These are phyloP conservation scores for Mastomys natalensis DNA, from an alignment of 2,113 vertebrate genomes.

Conservation along the genomic window DNA sequence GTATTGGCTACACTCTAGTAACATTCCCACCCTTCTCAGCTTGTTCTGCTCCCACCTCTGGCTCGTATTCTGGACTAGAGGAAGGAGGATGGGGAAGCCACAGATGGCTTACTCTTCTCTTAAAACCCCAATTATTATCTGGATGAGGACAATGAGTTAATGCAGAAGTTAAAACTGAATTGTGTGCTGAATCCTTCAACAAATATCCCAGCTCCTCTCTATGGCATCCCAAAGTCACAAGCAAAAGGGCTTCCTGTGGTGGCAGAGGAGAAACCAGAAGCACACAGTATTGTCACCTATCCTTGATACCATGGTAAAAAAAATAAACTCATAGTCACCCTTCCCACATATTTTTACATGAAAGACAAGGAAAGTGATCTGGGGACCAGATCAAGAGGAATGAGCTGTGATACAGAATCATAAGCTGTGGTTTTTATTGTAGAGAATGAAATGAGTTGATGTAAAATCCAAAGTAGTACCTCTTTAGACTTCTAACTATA, in stretches of 20 bases:
- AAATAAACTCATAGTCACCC: not conserved
- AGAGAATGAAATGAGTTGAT: not conserved
- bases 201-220: not conserved
- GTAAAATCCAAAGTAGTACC: slow-evolving; percentile 37
- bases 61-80: not conserved
- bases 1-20: not conserved
- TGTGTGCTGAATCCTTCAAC: not conserved
- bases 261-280: not conserved
- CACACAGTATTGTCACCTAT: not conserved
- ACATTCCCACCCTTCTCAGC: not conserved
- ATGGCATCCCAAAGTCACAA: not conserved
- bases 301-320: not conserved
- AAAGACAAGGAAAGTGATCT: not conserved
- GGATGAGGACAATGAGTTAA: not conserved
- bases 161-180: not conserved
- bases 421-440: not conserved
- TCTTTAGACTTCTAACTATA: not conserved
- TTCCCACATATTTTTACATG: not conserved
- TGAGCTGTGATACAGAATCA: not conserved
- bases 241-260: not conserved
- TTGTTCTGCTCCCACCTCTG: not conserved
- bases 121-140: not conserved
- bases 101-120: not conserved
- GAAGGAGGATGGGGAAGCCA: not conserved
- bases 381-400: not conserved